A percentile compares a stretch with the other conserved stretches of the same genome.
These are phyloP conservation scores for Fulica atra DNA, from an alignment of 2,113 vertebrate species.

Conservation along the genomic window DNA sequence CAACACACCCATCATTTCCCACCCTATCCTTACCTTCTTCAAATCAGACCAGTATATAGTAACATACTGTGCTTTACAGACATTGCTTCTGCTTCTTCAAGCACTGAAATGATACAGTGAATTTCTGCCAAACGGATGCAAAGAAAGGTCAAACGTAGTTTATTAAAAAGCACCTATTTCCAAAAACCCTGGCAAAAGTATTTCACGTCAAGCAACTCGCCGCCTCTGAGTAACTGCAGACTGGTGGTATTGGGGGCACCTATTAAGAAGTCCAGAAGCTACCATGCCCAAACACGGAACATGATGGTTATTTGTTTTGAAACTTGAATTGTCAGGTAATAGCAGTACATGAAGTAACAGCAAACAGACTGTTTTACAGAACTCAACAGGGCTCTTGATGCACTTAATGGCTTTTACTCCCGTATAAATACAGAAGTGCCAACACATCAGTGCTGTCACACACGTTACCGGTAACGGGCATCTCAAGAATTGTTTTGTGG, in stretches of 20 bases:
- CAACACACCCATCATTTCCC: not conserved
- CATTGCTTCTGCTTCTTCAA: not conserved
- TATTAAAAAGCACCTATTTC: not conserved
- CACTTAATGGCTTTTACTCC: not conserved
- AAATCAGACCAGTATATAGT: not conserved
- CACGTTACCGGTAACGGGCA: not conserved
- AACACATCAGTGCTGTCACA: not conserved
- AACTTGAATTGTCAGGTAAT: not conserved
- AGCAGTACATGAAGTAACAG: not conserved
- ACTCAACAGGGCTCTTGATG: not conserved
- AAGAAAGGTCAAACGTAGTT: not conserved
- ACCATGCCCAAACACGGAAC: not conserved
- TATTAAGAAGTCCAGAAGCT: not conserved
- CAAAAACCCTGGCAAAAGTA: not conserved
- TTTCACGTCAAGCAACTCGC: not conserved
- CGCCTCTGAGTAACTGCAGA: not conserved
- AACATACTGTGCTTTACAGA: not conserved
- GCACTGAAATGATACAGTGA: slow-evolving; percentile 10
- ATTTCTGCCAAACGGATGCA: slow-evolving; percentile 5
- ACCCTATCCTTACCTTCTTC: not conserved
- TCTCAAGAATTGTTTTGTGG: not conserved
- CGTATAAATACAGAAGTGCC: not conserved
- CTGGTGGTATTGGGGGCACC: not conserved
- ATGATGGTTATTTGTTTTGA: not conserved
- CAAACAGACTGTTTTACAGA: not conserved